Conservation (phyloP, 1,140 invertebrate genomes). For the Ceratina calcarata region DNA sequence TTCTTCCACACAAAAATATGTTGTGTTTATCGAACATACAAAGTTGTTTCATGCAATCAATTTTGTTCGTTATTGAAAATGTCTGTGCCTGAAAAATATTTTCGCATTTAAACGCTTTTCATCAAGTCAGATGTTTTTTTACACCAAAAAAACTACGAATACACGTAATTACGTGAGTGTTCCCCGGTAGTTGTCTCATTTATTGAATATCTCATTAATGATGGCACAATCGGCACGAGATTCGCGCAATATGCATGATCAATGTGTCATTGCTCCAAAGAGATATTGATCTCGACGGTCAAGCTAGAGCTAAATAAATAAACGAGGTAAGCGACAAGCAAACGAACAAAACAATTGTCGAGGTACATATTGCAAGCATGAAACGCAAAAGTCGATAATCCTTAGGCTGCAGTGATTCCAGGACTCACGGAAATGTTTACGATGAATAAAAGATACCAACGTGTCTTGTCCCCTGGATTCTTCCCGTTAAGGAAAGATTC, state of each 20-base stretch:
- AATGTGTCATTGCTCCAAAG: slow-evolving; percentile 62
- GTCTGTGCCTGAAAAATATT: not conserved
- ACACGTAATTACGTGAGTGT: not conserved
- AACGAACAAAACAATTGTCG: not conserved
- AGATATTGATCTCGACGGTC: slow-evolving; percentile 42
- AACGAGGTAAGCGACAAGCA: slow-evolving; percentile 22
- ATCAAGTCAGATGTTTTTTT: not conserved
- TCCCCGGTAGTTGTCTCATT: not conserved
- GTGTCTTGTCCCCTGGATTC: not conserved
- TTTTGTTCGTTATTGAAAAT: too few species aligned
- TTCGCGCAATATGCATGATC: slow-evolving; percentile 30
- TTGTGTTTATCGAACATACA: too few species aligned
- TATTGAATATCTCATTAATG: not conserved
- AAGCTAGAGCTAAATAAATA: slow-evolving; percentile 37
- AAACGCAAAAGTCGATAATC: slow-evolving; percentile 25
- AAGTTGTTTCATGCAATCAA: too few species aligned
- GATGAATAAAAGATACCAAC: not conserved
- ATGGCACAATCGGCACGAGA: not conserved
- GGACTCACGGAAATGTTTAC: not conserved
- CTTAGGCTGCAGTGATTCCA: not conserved
- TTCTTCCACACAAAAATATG: too few species aligned
- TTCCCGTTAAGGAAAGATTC: not conserved
- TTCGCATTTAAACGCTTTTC: not conserved
- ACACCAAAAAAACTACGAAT: not conserved
- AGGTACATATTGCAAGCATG: not conserved